A percentile compares a stretch with the other conserved stretches of the same genome.
Conservation (phyloP, 2,888 invertebrate genomes). For the Hirtodrosophila alboralis region DNA sequence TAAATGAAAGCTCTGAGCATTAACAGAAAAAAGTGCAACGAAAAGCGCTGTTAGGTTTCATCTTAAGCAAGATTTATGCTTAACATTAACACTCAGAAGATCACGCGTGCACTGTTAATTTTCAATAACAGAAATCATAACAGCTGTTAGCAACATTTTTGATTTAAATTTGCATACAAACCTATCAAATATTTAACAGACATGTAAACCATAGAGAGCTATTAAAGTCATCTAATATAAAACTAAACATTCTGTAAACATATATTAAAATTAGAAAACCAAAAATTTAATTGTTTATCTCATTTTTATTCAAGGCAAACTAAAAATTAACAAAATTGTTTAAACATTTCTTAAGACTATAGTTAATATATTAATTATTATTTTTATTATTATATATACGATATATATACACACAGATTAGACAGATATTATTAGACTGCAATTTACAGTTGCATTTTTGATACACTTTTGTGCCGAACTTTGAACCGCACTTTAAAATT, state of each 20-base stretch:
- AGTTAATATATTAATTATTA: too few relatives aligned
- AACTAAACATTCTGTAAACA: neutral
- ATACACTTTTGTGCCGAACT: conserved; percentile 7
- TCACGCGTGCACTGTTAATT: too few relatives aligned
- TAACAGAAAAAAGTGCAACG: conserved; percentile 10
- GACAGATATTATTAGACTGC: conserved; percentile 25
- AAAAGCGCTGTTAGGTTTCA: conserved; percentile 1
- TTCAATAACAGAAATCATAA: too few relatives aligned
- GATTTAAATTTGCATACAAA: too few relatives aligned
- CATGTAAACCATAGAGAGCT: too few relatives aligned
- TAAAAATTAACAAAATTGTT: conserved; percentile 71
- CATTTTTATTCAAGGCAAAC: conserved; percentile 70
- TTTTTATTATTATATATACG: conserved; percentile 22
- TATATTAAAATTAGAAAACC: too few relatives aligned
- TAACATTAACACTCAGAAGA: too few relatives aligned
- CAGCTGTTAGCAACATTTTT: too few relatives aligned
- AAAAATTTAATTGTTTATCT: too few relatives aligned
- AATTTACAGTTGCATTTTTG: conserved; percentile 5
- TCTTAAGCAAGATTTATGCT: too few relatives aligned
- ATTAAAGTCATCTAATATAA: neutral
- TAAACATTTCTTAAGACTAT: conserved; percentile 61
- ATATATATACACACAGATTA: conserved; percentile 39
- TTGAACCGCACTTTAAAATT: conserved; percentile 18
- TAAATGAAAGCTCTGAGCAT: neutral
- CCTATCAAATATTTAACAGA: too few relatives aligned